Evolutionary conservation across 2,888 invertebrate species (phyloP), one percentile per base, ranked within the genome.

Genomic region (Antitype chi): DNA sequence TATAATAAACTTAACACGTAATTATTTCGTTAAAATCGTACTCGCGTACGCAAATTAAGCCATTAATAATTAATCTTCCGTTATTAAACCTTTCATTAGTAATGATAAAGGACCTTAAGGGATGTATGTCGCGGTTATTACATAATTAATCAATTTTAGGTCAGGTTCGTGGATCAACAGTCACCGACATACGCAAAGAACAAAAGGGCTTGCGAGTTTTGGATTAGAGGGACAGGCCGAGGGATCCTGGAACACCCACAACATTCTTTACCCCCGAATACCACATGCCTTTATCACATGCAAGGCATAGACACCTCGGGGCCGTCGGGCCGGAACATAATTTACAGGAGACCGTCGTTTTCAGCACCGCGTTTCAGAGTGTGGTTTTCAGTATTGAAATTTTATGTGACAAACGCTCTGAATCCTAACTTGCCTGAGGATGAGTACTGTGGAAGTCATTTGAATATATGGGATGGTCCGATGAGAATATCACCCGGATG

Each of bases 381-480:
- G 11, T 99, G 99, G 99, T 97, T 99, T 86, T 98, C 98, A 11
- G 98, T 99, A 88, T 97, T 98, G 86, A 99, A 98, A 96, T 99
- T 98, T 95, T 98, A 98, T 95, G 97, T 98, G 87, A 97, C 98
- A 84, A 97, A 97, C 75, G 96, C 97, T 70, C 94, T 97, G 81
- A 97, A 97, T 90, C 97, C 97, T 13, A 97, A 97, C 89, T 97
- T 97, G 86, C 97, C 97, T 5, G 97, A 97, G 89, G 98, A 98
- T 90, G 98, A 98, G 92, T 98, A 98, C 87, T 99, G 98, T 92
- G 97, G 98, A 62, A 98, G 98, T 83, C 98, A 98, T 95, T 96
- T 99, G 88, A 98, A 98, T 95, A 98, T 99, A 87, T 99, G 98
- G 98, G 98, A 99, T 92, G 98, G 98, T 5, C 98, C 98, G 68